Base-by-base conservation (phyloP, 2,888 invertebrate species). In the Aspidapion aeneum region DNA sequence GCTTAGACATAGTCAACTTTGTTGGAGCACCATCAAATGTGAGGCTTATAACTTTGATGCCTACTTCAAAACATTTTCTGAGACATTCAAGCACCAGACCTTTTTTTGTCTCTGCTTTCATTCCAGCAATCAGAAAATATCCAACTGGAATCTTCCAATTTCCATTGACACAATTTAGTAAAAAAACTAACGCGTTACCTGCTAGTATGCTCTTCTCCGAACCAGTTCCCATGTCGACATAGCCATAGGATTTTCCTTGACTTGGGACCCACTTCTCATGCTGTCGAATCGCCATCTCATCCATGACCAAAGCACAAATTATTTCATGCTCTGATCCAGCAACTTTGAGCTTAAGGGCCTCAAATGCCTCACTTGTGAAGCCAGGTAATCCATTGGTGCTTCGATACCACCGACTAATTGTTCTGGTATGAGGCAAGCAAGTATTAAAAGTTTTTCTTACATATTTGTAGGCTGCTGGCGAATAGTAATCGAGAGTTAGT, bases 351-450 rank as follows among this genome's bases (percentile, higher is more conserved):
- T 52, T 51, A 1, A 61, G 55, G 1, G 61, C 58, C 9, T 61
- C 21, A 49, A 61, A 61, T 20, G 63, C 12, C 18, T 61, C 56
- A 19, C 19, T 55, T 2, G 61, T 57, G 18, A 48, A 57, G 57
- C 59, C 59, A 19, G 63, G 63, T 52, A 16, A 12, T 5, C 52
- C 59, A 57, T 60, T 20, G 1, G 56, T 18, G 18, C 48, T 56
- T 58, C 59, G 61, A 19, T 64, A 64, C 64, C 64, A 64, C 17
- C 59, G 17, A n/a, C n/a, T n/a, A n/a, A n/a, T n/a, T n/a, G n/a
- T n/a, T n/a, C n/a, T n/a, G n/a, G n/a, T n/a, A n/a, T 64, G 64
- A 35, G 61, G 64, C 48, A 64, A 62, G 19, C 52, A 62, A n/a
- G 58, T 51, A 21, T 59, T 55, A 59, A 64, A 64, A 16, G 57